Base-by-base conservation (phyloP, 1,140 invertebrate species). In the Euura saliciscinereae region DNA sequence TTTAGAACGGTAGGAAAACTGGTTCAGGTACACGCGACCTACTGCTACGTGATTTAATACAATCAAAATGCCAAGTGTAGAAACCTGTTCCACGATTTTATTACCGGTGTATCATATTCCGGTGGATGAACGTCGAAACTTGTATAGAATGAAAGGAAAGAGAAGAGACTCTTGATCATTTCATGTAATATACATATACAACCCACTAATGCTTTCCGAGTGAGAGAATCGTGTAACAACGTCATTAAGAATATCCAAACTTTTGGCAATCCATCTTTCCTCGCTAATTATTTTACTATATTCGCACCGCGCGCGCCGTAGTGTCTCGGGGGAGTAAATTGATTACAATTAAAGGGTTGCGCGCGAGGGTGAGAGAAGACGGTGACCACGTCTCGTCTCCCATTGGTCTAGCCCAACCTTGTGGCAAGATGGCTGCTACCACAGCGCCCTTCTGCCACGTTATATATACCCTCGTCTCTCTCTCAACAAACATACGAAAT, bases 401-500 rank as follows among this genome's bases (percentile, higher is more conserved):
- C 83, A 88, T 88, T 88, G 86, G 86, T 87, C 84, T 86, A 87
- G 84, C 85, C 28, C 84, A 84, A 86, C 86, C 86, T 88, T 87
- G 86, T 86, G 86, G 86, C 86, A 88, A 88, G 85, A 88, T 88
- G 86, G 86, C 86, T 85, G 85, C 82, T 82, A 78, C 77, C 71
- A 59, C 51, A n/a, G 51, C 51, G 51, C 51, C 51, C 51, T 59
- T 59, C 71, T 68, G 72, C 59, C 65, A 7, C 66, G 65, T 66
- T 68, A 69, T 76, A 67, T 45, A 71, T 66, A 70, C 73, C 44
- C 73, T 72, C 69, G 70, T 79, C 74, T 65, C 70, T 65, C 28
- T 73, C 65, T 69, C 74, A 71, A 51, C 69, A 74, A 28, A 28
- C 72, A 67, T 68, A 13, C 45, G 43, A 45, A 45, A 70, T n/a